phyloP scores from a whole-genome alignment of 2,888 invertebrate genomes.

The Sphaerophoria rueppellii region DNA sequence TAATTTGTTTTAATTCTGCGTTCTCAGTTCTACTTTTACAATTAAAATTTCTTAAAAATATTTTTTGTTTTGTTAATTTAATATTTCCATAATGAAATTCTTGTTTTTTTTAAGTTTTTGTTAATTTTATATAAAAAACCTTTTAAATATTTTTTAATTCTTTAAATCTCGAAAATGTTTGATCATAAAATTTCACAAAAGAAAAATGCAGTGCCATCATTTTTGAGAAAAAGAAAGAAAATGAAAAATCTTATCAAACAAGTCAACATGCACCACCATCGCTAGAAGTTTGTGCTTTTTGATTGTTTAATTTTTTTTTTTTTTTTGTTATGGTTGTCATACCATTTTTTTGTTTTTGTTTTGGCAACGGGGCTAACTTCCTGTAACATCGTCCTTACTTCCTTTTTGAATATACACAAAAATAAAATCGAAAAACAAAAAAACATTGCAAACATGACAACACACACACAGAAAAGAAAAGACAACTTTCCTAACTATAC shows the following conservation, averaged over 20 bases:
- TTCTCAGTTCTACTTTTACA: conserved; percentile 18
- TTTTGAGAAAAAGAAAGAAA: not conserved
- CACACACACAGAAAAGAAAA: conserved; percentile 28
- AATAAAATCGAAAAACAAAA: not conserved
- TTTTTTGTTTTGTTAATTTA: conserved; percentile 30
- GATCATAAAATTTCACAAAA: conserved; percentile 10
- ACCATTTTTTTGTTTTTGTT: conserved; percentile 39
- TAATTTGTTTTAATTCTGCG: conserved; percentile 4
- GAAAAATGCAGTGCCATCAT: conserved; percentile 7
- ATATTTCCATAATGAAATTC: conserved; percentile 2
- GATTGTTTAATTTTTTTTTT: not conserved
- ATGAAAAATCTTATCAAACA: conserved; percentile 17
- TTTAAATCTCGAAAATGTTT: conserved; percentile 32
- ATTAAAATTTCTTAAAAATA: conserved; percentile 66
- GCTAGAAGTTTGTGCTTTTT: conserved; percentile 31
- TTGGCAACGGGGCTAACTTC: conserved; percentile 64
- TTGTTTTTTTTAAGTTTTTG: conserved; percentile 14
- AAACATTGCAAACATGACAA: conserved; percentile 15
- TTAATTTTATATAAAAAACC: conserved; percentile 64
- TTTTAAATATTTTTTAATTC: conserved; percentile 21
- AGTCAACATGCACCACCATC: conserved; percentile 9
- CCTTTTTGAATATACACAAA: conserved; percentile 12
- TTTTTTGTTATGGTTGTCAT: conserved; percentile 25
- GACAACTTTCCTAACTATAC: conserved; percentile 46
- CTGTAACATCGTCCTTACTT: conserved; percentile 24